Evolutionary conservation across 37 sponge, comb jelly and placozoan species (phyloP).

Genomic region (Eunapius fragilis): DNA sequence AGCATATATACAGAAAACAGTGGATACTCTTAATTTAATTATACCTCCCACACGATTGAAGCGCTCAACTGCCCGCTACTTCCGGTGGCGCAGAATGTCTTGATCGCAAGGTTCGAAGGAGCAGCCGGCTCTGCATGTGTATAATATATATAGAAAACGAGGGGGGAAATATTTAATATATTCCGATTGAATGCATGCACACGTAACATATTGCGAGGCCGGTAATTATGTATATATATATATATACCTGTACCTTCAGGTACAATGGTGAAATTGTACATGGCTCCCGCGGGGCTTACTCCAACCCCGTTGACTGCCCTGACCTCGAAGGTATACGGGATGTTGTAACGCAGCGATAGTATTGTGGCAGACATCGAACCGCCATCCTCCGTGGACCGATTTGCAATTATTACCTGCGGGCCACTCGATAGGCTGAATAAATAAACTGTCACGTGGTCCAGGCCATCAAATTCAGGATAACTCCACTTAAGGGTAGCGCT

Average conservation of each 20-base stretch:
- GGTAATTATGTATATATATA: too few relatives aligned
- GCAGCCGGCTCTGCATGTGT: neutral
- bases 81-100: neutral
- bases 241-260: neutral
- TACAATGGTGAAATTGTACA: neutral
- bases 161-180: too few relatives aligned
- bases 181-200: too few relatives aligned
- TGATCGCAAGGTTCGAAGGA: neutral
- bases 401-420: neutral
- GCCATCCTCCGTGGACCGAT: neutral
- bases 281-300: neutral
- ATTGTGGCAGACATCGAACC: neutral
- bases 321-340: neutral
- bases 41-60: neutral
- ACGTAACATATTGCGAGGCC: too few relatives aligned
- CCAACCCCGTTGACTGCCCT: neutral
- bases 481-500: neutral
- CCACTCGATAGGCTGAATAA: neutral
- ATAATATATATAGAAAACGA: too few relatives aligned
- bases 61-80: neutral
- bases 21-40: too few relatives aligned
- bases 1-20: too few relatives aligned
- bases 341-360: neutral
- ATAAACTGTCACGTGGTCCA: neutral
- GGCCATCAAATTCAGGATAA: neutral